Percentiles rank a stretch among this genome's conserved stretches.
Evolutionary conservation across 2,113 vertebrate species (phyloP).

Genomic region (Montifringilla adamsi): DNA sequence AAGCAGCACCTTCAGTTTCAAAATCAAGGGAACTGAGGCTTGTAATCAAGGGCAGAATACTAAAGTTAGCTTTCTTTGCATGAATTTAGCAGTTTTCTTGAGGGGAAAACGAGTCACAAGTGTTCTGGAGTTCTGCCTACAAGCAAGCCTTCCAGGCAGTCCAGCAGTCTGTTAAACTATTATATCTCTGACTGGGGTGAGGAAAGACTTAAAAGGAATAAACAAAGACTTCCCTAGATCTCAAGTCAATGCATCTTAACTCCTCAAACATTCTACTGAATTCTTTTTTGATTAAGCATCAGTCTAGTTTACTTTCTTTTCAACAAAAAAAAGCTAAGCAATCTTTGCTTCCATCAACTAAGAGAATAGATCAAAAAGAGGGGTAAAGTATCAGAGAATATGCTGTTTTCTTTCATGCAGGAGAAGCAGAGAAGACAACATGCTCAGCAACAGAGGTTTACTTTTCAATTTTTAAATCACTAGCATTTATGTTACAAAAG

Average conservation of each 20-base stretch:
- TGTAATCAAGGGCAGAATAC: neutral
- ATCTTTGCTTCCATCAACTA: neutral
- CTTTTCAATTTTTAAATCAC: neutral
- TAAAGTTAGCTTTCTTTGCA: conserved; percentile 23
- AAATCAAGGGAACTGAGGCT: conserved; percentile 1
- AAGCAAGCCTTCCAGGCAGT: neutral
- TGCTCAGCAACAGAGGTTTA: neutral
- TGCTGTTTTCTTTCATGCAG: neutral
- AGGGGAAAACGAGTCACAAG: conserved; percentile 29
- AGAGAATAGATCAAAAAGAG: neutral
- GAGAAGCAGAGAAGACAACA: neutral
- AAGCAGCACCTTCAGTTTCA: conserved; percentile 23
- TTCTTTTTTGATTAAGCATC: neutral
- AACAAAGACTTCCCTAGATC: neutral
- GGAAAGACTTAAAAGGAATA: neutral
- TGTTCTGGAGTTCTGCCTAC: neutral
- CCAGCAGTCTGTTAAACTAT: neutral
- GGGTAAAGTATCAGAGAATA: neutral
- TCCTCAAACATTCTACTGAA: neutral
- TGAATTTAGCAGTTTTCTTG: conserved; percentile 17
- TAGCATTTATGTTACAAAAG: neutral
- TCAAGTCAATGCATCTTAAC: neutral
- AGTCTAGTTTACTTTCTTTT: neutral
- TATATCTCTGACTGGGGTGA: neutral
- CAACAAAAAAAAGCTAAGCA: neutral